A percentile compares a stretch with the other conserved stretches of the same genome.
phyloP scores from a whole-genome alignment of 2,888 invertebrate genomes.

The Andrena dorsata region DNA sequence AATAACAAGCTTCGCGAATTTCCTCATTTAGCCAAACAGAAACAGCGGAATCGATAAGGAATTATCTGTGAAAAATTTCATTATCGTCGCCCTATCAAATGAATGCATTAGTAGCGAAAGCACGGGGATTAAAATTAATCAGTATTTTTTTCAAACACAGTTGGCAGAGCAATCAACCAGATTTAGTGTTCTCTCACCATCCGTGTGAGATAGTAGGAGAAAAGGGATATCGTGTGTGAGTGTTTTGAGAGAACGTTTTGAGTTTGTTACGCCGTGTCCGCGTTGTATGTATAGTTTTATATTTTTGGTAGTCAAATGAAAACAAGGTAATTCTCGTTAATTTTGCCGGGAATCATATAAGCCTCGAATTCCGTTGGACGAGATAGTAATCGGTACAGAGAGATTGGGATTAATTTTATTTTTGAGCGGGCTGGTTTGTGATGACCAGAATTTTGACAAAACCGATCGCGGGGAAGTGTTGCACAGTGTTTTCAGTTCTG shows the following conservation, averaged over 20 bases:
- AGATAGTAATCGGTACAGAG: neutral
- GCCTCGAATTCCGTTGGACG: neutral
- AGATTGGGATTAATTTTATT: slow-evolving; percentile 18
- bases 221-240: slow-evolving; percentile 52
- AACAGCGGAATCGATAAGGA: neutral
- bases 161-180: slow-evolving; percentile 20
- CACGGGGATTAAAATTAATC: neutral
- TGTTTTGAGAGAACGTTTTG: slow-evolving; percentile 62
- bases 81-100: slow-evolving; percentile 16
- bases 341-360: neutral
- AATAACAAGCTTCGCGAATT: neutral
- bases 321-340: slow-evolving; percentile 43
- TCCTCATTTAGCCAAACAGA: neutral
- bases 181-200: neutral
- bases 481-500: slow-evolving; percentile 8
- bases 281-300: slow-evolving; percentile 65
- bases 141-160: neutral
- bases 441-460: slow-evolving; percentile 31
- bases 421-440: slow-evolving; percentile 40
- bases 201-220: slow-evolving; percentile 10
- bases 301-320: slow-evolving; percentile 59
- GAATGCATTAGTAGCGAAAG: neutral
- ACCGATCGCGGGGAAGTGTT: slow-evolving; percentile 23
- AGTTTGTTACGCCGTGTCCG: slow-evolving; percentile 47
- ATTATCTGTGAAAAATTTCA: neutral